Base-by-base conservation (phyloP, 2,113 vertebrate genomes). In the Ptilonorhynchus violaceus region DNA sequence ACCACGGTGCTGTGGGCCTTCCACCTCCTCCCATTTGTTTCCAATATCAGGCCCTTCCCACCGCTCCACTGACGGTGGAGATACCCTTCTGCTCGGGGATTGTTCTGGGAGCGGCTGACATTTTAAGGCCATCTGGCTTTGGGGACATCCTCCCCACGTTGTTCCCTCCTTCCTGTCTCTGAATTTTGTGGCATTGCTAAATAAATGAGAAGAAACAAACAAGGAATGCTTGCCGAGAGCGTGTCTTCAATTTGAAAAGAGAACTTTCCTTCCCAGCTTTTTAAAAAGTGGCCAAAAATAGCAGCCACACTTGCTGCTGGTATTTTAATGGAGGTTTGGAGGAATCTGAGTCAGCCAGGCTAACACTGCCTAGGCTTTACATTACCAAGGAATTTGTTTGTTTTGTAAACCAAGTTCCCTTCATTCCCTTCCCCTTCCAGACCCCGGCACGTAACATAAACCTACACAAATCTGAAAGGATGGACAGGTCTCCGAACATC, bases 241-340 rank as follows among this genome's bases (percentile, higher is more conserved):
- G 31, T 83, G 91, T n/a, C 93, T 96, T 89, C 80, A 35, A 27
- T 72, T 85, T 66, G 92, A 80, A 88, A 77, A 76, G 75, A 87
- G 85, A 88, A 63, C 56, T 74, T 78, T 83, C 85, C 70, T 90
- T 44, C 87, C 93, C 52, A 46, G 69, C 95, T 97, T 93, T 84
- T 47, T 56, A 84, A 78, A 79, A 96, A 96, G 85, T 33, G 89
- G 91, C 92, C 74, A 88, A 93, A 96, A 97, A 93, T 86, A 95
- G 95, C 95, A 95, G 86, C 47, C 94, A 85, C 68, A 88, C 98
- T 96, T 97, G 97, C 96, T 98, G 79, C 91, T 92, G 97, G 97
- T 98, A 98, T 98, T 98, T 99, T 98, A 98, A 98, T 98, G 98
- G 98, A 95, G 85, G 46, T 92, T 94, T 96, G 96, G 87, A 98